These are phyloP conservation scores for Drosophila auraria DNA, from an alignment of 1,140 invertebrate genomes.

Conservation along the genomic window DNA sequence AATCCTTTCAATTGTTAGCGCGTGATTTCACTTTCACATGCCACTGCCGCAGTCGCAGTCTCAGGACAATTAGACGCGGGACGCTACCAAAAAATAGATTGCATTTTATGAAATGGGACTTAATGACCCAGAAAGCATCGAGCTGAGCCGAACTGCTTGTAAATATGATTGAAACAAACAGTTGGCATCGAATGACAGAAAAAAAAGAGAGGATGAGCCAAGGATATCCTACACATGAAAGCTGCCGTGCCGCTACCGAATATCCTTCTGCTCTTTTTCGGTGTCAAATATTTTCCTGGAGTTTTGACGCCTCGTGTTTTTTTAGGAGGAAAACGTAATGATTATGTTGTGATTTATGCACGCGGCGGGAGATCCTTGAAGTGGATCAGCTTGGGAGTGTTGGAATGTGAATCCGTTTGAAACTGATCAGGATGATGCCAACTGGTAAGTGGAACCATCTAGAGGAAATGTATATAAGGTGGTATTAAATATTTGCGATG, in stretches of 20 bases:
- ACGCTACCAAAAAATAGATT: conserved; percentile 55
- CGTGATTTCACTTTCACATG: conserved; percentile 78
- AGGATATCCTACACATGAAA: conserved; percentile 68
- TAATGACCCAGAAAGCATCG: conserved; percentile 75
- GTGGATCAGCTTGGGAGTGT: background rate
- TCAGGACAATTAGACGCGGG: conserved; percentile 70
- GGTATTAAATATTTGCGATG: too few relatives aligned
- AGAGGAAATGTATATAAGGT: background rate
- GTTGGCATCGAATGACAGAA: conserved; percentile 59
- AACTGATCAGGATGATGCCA: background rate
- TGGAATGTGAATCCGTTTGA: background rate
- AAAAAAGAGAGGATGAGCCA: conserved; percentile 5
- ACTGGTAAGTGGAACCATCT: background rate
- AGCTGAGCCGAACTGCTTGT: conserved; percentile 34
- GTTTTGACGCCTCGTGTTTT: conserved; percentile 50
- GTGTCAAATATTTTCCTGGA: conserved; percentile 73
- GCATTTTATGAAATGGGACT: conserved; percentile 62
- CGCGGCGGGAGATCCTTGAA: conserved; percentile 29
- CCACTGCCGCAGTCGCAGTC: conserved; percentile 27
- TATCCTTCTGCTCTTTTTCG: conserved; percentile 7
- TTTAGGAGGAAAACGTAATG: conserved; percentile 37
- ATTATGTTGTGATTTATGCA: conserved; percentile 56
- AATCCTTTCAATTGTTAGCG: conserved; percentile 82
- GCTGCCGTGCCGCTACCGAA: conserved; percentile 61
- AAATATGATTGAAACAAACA: conserved; percentile 77